Evolutionary conservation across 2,797 vertebrate genomes (phyloP), one percentile per base, ranked within the genome.

Genomic region (Pseudomugil tenellus): DNA sequence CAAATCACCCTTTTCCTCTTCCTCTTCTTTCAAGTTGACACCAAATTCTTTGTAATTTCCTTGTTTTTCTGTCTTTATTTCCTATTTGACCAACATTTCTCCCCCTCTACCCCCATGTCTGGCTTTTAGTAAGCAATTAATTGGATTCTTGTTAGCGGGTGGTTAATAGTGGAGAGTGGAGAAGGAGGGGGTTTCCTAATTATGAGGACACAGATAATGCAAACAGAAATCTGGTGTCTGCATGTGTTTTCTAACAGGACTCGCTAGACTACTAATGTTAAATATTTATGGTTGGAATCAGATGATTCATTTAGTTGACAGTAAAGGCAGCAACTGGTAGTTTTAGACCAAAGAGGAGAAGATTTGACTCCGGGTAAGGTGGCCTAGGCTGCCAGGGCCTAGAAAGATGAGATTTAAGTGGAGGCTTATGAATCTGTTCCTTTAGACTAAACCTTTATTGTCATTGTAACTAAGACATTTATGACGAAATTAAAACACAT

Each of bases 41-140:
- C 25, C 31, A 53, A 74, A 57, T 73, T 74, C 69, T 29, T 31
- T 72, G 62, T 63, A 46, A 16, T 65, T 53, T 62, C n/a, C 41
- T 74, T 52, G 13, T 52, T 77, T 54, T 60, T 16, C 23, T n/a
- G 54, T 75, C 32, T 69, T 26, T 56, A 53, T 70, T 67, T 67
- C 35, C 55, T 28, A 52, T 77, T 67, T 71, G 64, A 59, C 49
- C 58, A 55, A 48, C 55, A 54, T 46, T 28, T 70, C 56, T 68
- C 60, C 39, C 57, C 61, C 48, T 70, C 60, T 71, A 59, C 23
- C 56, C 8, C 31, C 57, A 68, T 55, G 82, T 81, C 80, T 77
- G 79, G 80, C 66, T 57, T 89, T 88, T 86, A 87, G 89, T 88
- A 85, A 89, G 58, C 74, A 76, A 84, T 89, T 91, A 91, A 91